Conservation (phyloP, 2,113 vertebrate species). For the Hydrolagus affinis region DNA sequence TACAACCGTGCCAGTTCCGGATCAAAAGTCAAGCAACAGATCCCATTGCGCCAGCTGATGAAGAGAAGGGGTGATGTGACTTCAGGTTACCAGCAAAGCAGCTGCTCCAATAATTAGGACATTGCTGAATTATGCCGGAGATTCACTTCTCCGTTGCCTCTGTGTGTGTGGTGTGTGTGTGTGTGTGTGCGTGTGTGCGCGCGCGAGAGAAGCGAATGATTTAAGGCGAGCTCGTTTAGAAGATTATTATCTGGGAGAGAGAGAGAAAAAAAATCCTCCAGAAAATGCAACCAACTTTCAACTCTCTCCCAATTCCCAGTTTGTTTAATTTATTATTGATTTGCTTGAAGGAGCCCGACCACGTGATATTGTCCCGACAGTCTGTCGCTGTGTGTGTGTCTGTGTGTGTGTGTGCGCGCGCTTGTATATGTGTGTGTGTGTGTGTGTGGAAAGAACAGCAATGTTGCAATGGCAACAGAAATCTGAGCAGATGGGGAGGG, state of each 20-base stretch:
- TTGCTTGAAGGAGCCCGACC: too few species aligned
- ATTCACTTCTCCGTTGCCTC: not conserved
- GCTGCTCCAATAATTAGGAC: not conserved
- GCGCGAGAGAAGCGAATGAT: not conserved
- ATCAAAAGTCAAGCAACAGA: not conserved
- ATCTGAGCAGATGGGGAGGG: not conserved
- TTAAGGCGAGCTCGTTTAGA: too few species aligned
- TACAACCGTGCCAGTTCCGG: not conserved
- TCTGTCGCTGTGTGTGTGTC: too few species aligned
- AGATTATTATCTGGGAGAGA: too few species aligned
- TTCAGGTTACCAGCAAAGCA: not conserved
- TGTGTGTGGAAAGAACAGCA: not conserved
- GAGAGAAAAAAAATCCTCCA: too few species aligned
- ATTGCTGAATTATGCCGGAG: too few species aligned
- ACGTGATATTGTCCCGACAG: not conserved
- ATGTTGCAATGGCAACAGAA: conserved; percentile 6
- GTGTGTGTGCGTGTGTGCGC: too few species aligned
- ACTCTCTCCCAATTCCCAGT: not conserved
- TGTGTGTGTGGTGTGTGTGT: too few species aligned
- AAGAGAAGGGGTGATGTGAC: not conserved
- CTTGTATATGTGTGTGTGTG: too few species aligned
- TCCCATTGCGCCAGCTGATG: not conserved
- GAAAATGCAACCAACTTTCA: not conserved
- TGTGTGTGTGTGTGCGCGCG: not conserved
- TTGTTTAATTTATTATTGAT: not conserved